phyloP scores from a whole-genome alignment of 2,888 invertebrate species.

The Apoda limacodes region DNA sequence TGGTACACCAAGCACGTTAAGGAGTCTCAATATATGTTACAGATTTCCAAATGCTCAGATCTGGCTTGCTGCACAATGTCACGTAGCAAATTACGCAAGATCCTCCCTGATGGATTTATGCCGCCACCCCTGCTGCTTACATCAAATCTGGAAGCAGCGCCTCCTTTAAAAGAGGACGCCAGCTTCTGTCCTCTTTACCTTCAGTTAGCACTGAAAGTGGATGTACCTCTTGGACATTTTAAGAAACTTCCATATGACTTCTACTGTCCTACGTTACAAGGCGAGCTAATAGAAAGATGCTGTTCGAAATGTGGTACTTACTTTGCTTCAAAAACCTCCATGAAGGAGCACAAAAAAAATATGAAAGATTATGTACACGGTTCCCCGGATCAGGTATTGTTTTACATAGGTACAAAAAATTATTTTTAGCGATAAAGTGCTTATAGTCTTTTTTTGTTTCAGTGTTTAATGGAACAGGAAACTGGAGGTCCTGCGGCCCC shows the following conservation, averaged over 20 bases:
- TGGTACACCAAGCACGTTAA: too few species aligned
- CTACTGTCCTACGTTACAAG: too few species aligned
- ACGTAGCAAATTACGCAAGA: slow-evolving; percentile 10
- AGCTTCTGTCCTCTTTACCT: slow-evolving; percentile 12
- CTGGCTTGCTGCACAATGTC: slow-evolving; percentile 7
- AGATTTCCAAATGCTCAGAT: slow-evolving; percentile 10
- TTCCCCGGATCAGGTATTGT: too few species aligned
- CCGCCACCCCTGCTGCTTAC: slow-evolving; percentile 13
- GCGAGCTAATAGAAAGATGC: too few species aligned
- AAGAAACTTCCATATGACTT: too few species aligned
- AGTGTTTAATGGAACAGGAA: too few species aligned
- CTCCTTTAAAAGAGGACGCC: slow-evolving; percentile 13
- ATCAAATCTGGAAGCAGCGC: slow-evolving; percentile 13
- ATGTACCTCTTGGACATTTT: too few species aligned
- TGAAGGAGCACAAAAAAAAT: slow-evolving; percentile 10
- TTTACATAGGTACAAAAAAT: too few species aligned
- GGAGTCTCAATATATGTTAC: slow-evolving; percentile 7
- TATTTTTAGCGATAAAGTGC: too few species aligned
- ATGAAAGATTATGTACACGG: too few species aligned
- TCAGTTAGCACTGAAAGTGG: slow-evolving; percentile 10
- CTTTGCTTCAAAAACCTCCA: slow-evolving; percentile 11
- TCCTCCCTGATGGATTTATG: slow-evolving; percentile 11
- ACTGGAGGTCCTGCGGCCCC: too few species aligned
- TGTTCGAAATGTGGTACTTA: slow-evolving; percentile 9
- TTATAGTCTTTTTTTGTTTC: too few species aligned